A percentile compares a stretch with the other conserved stretches of the same genome.
These are phyloP conservation scores for Drosophila bocki DNA, from an alignment of 1,140 invertebrate species.

Conservation along the genomic window DNA sequence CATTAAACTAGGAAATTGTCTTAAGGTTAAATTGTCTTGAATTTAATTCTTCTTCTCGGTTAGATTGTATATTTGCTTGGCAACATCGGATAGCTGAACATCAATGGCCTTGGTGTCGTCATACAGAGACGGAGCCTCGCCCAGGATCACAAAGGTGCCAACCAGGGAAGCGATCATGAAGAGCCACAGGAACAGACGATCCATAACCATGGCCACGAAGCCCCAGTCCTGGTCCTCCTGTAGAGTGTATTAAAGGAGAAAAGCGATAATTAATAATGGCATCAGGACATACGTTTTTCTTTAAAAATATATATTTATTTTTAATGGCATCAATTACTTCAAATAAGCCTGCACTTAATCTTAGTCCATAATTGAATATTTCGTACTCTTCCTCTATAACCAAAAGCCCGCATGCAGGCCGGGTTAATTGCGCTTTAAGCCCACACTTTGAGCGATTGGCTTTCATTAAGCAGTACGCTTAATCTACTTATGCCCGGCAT, in stretches of 20 bases:
- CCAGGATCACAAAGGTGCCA: slow-evolving; percentile 94
- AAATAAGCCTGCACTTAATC: neutral
- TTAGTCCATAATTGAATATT: neutral
- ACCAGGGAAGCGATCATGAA: slow-evolving; percentile 96
- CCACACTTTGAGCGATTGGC: slow-evolving; percentile 71
- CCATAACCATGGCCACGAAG: slow-evolving; percentile 99
- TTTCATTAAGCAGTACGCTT: slow-evolving; percentile 73
- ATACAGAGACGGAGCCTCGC: slow-evolving; percentile 95
- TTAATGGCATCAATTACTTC: neutral
- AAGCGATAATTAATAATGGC: neutral
- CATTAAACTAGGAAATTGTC: slow-evolving; percentile 64
- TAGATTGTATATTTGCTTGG: slow-evolving; percentile 88
- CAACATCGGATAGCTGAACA: slow-evolving; percentile 93
- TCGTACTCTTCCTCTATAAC: neutral
- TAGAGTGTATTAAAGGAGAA: slow-evolving; percentile 6
- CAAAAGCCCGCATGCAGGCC: slow-evolving; percentile 22
- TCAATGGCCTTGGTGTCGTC: slow-evolving; percentile 93
- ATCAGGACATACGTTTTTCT: neutral
- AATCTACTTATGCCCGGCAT: slow-evolving; percentile 71
- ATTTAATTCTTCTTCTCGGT: slow-evolving; percentile 85
- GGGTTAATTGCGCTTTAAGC: slow-evolving; percentile 56
- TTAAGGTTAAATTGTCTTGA: slow-evolving; percentile 55
- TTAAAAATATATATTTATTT: neutral
- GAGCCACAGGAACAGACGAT: slow-evolving; percentile 98
- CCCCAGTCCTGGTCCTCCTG: slow-evolving; percentile 99